phyloP scores from a whole-genome alignment of 2,113 vertebrate genomes.

The Caretta caretta region DNA sequence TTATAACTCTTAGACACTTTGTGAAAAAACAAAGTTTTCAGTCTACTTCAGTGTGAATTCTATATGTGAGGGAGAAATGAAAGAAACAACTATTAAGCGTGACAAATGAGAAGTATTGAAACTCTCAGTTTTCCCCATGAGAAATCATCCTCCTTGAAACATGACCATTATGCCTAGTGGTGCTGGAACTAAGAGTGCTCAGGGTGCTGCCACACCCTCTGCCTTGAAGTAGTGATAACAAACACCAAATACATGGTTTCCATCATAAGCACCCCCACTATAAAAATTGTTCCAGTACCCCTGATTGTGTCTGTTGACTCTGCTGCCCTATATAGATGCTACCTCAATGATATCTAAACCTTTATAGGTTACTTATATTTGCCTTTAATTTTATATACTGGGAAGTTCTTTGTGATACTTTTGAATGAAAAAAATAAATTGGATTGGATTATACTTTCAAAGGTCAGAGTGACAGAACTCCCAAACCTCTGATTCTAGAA shows the following conservation, averaged over 20 bases:
- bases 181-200: too few relatives aligned
- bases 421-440: neutral
- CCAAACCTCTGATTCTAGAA: neutral
- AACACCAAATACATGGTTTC: too few relatives aligned
- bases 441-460: neutral
- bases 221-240: too few relatives aligned
- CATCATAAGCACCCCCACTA: too few relatives aligned
- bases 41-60: neutral
- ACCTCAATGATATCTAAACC: neutral
- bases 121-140: neutral
- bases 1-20: neutral
- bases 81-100: neutral
- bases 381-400: constrained; percentile 30
- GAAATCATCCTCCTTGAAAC: constrained; percentile 23
- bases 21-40: neutral
- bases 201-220: too few relatives aligned
- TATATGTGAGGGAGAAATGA: neutral
- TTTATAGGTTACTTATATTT: neutral
- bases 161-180: neutral
- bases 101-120: constrained; percentile 5
- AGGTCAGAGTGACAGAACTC: neutral
- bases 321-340: neutral
- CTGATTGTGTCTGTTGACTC: too few relatives aligned
- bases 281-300: too few relatives aligned
- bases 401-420: neutral